A percentile compares a stretch with the other conserved stretches of the same genome.
These are phyloP conservation scores for Campoletis raptor DNA, from an alignment of 2,888 invertebrate species.

Conservation along the genomic window DNA sequence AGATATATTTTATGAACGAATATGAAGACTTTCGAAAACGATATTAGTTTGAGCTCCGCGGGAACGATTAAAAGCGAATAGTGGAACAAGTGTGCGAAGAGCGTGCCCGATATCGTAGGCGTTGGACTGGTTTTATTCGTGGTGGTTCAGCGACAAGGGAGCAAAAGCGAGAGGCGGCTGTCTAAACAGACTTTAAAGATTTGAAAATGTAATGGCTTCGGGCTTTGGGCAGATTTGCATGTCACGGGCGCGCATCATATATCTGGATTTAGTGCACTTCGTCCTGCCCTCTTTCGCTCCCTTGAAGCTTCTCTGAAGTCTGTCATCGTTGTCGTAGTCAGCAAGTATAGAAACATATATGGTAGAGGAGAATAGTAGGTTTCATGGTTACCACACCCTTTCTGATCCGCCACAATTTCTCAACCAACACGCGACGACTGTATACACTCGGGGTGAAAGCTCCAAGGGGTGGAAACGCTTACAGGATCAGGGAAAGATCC, in stretches of 20 bases:
- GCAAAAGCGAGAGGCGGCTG: constrained; percentile 79
- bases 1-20: constrained; percentile 22
- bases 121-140: constrained; percentile 41
- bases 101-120: constrained; percentile 65
- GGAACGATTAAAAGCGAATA: constrained; percentile 63
- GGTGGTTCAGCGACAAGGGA: constrained; percentile 43
- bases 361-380: constrained; percentile 42
- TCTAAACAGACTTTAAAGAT: constrained; percentile 85
- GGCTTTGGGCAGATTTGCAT: constrained; percentile 85
- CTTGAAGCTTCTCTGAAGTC: constrained; percentile 60
- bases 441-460: constrained; percentile 70
- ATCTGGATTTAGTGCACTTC: constrained; percentile 84
- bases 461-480: constrained; percentile 73
- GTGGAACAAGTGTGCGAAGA: constrained; percentile 48
- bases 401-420: constrained; percentile 67
- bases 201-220: constrained; percentile 85
- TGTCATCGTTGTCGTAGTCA: constrained; percentile 60
- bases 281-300: constrained; percentile 71
- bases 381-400: constrained; percentile 62
- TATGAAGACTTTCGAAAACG: constrained; percentile 28
- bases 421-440: constrained; percentile 61
- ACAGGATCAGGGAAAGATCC: constrained; percentile 79
- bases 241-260: constrained; percentile 85
- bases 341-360: constrained; percentile 26
- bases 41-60: constrained; percentile 60